Base-by-base conservation (phyloP, 2,888 invertebrate genomes). In the Phalangium opilio region DNA sequence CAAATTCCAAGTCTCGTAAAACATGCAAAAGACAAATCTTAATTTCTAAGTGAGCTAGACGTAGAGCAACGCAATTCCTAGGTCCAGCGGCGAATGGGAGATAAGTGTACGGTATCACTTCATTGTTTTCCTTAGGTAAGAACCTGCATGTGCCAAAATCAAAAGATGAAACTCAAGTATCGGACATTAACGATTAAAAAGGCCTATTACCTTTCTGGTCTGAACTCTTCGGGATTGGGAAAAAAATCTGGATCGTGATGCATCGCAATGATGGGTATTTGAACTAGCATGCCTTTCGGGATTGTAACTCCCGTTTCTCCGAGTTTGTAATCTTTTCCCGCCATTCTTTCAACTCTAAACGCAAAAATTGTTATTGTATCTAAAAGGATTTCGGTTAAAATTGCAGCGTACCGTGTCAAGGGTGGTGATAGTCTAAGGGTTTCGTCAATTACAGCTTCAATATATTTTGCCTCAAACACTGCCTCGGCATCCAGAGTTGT, bases 161-260 rank as follows among this genome's bases (percentile, higher is more conserved):
- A n/a, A n/a, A n/a, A n/a, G n/a, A n/a, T n/a, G n/a, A n/a, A n/a
- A n/a, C n/a, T n/a, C n/a, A n/a, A 27, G 8, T 27, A 27, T 27
- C 27, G 27, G 4, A 27, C 4, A 27, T 27, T 27, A 27, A 27
- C 27, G 8, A 27, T 8, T 27, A 27, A 12, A 34, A 34, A 34
- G 11, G 18, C 11, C 11, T n/a, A n/a, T 27, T 49, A 46, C 50
- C 55, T 43, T 10, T 54, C 50, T 10, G 55, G 55, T 42, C 52
- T 44, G 27, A 55, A 55, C 20, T 32, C 42, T n/a, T 48, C 41
- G 5, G 55, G 45, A n/a, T 55, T 38, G 3, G 50, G 52, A 36
- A 45, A 55, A 33, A 43, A 47, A 14, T 49, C 33, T 3, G 44
- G 38, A 17, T 47, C 45, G 12, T 45, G 50, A 12, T 55, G 55